Base-by-base conservation (phyloP, 2,797 vertebrate species). In the Micrastur ruficollis region DNA sequence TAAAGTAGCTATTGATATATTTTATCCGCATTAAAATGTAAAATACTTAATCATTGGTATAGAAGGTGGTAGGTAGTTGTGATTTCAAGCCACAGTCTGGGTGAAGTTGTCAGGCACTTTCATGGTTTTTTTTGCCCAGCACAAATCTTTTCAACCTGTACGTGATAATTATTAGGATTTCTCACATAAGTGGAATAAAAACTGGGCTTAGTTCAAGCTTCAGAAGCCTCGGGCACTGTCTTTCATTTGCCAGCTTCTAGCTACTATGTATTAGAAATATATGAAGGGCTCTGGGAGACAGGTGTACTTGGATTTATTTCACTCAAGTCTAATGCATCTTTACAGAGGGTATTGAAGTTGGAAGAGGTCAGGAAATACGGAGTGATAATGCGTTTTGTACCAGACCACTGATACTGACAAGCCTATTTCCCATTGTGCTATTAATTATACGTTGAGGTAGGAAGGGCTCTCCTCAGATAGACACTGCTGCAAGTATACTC, bases 211-310 rank as follows among this genome's bases (percentile, higher is more conserved):
- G 36, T 89, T 72, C 78, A 85, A 92, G 38, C 29, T 92, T 78
- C 67, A 87, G 81, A 93, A 81, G 53, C 86, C 83, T 94, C 25
- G 0, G 74, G 78, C 71, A 63, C 59, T 58, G 42, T 80, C 86
- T 87, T 95, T 95, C 36, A 85, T 92, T 95, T 93, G 11, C 42
- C 67, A 85, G 46, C 53, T 89, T 72, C 83, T n/a, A 93, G 52
- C 32, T 91, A 68, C 71, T 85, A 65, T 67, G 31, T 65, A 63
- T 81, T 67, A 91, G 87, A 95, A 84, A 73, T 76, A 90, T n/a
- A 67, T 58, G 53, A 86, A 92, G 44, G 40, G 75, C 36, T 90
- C 49, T 67, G 53, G 52, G 71, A 89, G 22, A 71, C n/a, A 85
- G 59, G 40, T 70, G 40, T 34, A 50, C 53, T 52, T 80, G 55